Evolutionary conservation across 2,888 invertebrate genomes (phyloP).

Genomic region (Ophion ellenae): DNA sequence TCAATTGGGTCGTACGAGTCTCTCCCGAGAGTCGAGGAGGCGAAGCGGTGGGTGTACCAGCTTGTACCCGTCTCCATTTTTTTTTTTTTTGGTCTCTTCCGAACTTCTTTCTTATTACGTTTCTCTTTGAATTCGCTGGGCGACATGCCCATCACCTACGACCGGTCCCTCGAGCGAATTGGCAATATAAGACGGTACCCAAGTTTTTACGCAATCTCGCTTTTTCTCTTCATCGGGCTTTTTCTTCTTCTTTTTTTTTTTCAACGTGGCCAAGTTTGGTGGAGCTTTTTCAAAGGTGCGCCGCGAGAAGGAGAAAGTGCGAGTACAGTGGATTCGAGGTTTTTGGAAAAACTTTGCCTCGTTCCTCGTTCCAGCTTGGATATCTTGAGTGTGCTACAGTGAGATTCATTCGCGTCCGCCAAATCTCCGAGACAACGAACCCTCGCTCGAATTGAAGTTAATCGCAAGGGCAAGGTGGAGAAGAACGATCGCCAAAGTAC

Average conservation of each 20-base stretch:
- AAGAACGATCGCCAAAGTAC: too few relatives aligned
- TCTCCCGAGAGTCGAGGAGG: conserved; percentile 58
- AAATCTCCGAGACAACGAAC: neutral
- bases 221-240: conserved; percentile 7
- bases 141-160: conserved; percentile 76
- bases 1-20: conserved; percentile 75
- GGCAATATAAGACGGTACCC: conserved; percentile 74
- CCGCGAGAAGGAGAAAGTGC: neutral
- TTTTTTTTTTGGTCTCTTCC: conserved; percentile 23
- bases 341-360: neutral
- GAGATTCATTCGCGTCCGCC: neutral
- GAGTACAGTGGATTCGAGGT: neutral
- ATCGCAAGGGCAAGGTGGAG: too few relatives aligned
- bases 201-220: conserved; percentile 36
- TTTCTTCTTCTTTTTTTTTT: conserved; percentile 18
- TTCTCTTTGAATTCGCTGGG: neutral
- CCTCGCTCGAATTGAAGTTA: neutral
- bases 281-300: too few relatives aligned
- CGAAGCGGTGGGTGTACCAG: conserved; percentile 68
- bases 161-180: conserved; percentile 76
- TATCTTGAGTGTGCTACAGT: neutral
- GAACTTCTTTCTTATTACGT: conserved; percentile 32
- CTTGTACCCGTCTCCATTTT: conserved; percentile 61
- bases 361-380: neutral
- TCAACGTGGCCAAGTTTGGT: neutral